phyloP scores from a whole-genome alignment of 2,888 invertebrate genomes.

The Eucriotettix oculatus region DNA sequence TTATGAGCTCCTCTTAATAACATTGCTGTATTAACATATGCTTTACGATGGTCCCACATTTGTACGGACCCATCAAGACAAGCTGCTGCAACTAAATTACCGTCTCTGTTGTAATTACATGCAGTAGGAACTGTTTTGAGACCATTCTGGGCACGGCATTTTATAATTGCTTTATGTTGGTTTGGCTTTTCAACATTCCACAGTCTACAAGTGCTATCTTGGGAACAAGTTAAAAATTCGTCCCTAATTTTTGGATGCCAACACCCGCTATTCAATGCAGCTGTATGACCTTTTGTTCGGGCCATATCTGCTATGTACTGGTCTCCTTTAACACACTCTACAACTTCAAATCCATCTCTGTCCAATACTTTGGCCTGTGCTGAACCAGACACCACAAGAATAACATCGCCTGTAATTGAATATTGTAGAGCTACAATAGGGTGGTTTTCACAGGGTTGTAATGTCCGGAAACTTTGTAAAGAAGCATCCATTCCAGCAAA shows the following conservation, averaged over 20 bases:
- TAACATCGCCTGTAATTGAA: slow-evolving; percentile 83
- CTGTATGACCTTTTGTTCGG: slow-evolving; percentile 85
- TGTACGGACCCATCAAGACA: slow-evolving; percentile 92
- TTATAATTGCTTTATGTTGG: slow-evolving; percentile 67
- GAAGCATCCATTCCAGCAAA: slow-evolving; percentile 96
- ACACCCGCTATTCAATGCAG: slow-evolving; percentile 72
- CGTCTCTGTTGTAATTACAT: slow-evolving; percentile 70
- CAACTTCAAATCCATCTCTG: slow-evolving; percentile 81
- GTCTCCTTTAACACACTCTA: slow-evolving; percentile 89
- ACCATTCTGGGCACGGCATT: slow-evolving; percentile 73
- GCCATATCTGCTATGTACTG: slow-evolving; percentile 92
- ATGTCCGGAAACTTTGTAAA: slow-evolving; percentile 74
- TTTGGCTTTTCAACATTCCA: slow-evolving; percentile 75
- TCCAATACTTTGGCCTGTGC: slow-evolving; percentile 88
- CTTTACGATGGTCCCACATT: slow-evolving; percentile 90
- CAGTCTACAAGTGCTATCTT: slow-evolving; percentile 82
- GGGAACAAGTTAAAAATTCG: slow-evolving; percentile 87
- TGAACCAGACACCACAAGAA: slow-evolving; percentile 83
- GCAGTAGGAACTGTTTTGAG: slow-evolving; percentile 71
- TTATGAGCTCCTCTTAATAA: slow-evolving; percentile 66
- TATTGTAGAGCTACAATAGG: slow-evolving; percentile 82
- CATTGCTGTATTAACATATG: slow-evolving; percentile 72
- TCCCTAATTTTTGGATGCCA: slow-evolving; percentile 87
- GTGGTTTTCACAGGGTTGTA: slow-evolving; percentile 90
- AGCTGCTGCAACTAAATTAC: slow-evolving; percentile 74